phyloP scores from a whole-genome alignment of 2,113 vertebrate genomes.

The Trochalopteron elliotii region DNA sequence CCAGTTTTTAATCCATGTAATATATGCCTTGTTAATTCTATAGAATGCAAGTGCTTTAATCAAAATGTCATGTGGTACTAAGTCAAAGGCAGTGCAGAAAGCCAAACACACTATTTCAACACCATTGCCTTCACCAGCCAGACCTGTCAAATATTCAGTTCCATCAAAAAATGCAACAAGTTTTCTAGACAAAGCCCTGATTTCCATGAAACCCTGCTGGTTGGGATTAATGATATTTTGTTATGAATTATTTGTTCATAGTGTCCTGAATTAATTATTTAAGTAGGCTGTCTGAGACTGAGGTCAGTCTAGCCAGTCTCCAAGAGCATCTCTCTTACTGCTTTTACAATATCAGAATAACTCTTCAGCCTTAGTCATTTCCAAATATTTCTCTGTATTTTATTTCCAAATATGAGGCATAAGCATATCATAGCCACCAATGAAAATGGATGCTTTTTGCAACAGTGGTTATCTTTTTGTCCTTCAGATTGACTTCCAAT shows the following conservation, averaged over 20 bases:
- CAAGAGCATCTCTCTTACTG: background rate
- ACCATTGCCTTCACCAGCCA: background rate
- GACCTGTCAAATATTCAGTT: background rate
- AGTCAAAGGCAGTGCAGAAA: background rate
- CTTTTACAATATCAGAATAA: background rate
- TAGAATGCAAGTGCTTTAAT: constrained; percentile 45
- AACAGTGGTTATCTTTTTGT: background rate
- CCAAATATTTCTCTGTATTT: background rate
- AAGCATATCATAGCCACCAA: background rate
- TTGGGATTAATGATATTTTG: constrained; percentile 40
- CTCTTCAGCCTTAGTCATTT: background rate
- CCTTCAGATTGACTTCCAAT: background rate
- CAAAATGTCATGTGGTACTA: constrained; percentile 2
- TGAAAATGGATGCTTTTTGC: background rate
- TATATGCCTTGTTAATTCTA: constrained; percentile 45
- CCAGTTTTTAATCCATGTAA: constrained; percentile 46
- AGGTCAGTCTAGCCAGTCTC: constrained; percentile 46
- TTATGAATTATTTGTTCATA: constrained; percentile 46
- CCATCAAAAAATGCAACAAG: background rate
- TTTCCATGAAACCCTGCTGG: background rate
- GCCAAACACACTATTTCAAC: constrained; percentile 2
- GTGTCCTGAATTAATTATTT: constrained; percentile 52
- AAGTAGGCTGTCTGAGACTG: constrained; percentile 39
- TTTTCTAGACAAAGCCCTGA: background rate
- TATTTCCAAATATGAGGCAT: background rate